Percentiles rank a stretch among this genome's conserved stretches.
These are phyloP conservation scores for Hippoglossus hippoglossus DNA, from an alignment of 2,797 vertebrate species.

Conservation along the genomic window DNA sequence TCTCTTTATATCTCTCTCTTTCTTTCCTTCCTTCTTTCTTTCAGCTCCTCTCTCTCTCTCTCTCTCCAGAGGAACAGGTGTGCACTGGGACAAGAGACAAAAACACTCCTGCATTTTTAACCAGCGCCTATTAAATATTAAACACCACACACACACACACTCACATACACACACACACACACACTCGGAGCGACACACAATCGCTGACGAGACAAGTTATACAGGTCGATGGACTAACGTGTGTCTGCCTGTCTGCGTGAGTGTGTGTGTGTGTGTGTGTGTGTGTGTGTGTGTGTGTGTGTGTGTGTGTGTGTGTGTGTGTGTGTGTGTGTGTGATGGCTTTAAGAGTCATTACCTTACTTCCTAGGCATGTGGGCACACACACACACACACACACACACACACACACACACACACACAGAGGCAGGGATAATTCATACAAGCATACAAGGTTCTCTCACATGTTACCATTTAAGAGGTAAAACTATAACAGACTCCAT, in stretches of 20 bases:
- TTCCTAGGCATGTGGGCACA: constrained; percentile 58
- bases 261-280: constrained; percentile 36
- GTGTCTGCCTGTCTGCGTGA: constrained; percentile 71
- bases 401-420: constrained; percentile 7
- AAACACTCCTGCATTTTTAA: constrained; percentile 84
- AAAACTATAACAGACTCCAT: constrained; percentile 72
- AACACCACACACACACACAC: constrained; percentile 55
- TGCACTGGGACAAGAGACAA: constrained; percentile 77
- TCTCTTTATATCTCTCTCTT: background rate
- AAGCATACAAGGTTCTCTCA: constrained; percentile 62
- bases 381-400: constrained; percentile 18
- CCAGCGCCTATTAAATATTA: constrained; percentile 80
- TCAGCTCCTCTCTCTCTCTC: background rate
- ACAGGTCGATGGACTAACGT: constrained; percentile 81
- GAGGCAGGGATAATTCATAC: constrained; percentile 57
- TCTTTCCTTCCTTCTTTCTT: background rate
- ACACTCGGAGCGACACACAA: constrained; percentile 49
- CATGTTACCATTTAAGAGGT: constrained; percentile 78
- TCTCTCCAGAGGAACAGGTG: constrained; percentile 76
- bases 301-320: constrained; percentile 32
- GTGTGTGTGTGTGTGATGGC: constrained; percentile 50
- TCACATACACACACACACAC: constrained; percentile 44
- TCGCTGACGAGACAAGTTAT: constrained; percentile 79
- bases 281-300: constrained; percentile 33
- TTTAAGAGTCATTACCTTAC: constrained; percentile 70